Evolutionary conservation across 1,140 invertebrate species (phyloP).

Genomic region (Eueides isabella): DNA sequence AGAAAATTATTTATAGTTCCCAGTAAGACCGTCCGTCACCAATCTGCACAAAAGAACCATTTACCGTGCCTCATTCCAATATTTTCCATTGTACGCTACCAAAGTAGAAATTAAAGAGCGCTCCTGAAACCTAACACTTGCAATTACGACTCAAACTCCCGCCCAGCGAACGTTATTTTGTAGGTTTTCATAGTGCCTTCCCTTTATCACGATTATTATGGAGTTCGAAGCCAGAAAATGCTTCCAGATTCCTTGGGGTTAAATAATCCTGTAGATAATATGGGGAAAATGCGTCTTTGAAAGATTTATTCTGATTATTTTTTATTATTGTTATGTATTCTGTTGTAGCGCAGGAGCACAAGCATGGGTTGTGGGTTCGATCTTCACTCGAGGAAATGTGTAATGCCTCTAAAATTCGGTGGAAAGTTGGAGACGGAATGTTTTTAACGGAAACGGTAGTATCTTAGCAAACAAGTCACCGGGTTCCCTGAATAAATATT

Average conservation of each 20-base stretch:
- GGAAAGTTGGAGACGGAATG: too few relatives aligned
- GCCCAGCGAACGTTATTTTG: constrained; percentile 55
- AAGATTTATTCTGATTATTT: constrained; percentile 10
- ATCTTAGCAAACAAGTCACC: too few relatives aligned
- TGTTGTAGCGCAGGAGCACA: too few relatives aligned
- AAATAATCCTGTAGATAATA: constrained; percentile 5
- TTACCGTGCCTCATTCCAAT: constrained; percentile 2
- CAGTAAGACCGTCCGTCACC: too few relatives aligned
- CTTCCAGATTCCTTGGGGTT: neutral
- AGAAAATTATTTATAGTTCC: too few relatives aligned
- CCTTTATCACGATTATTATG: constrained; percentile 38
- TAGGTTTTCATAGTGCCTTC: constrained; percentile 47
- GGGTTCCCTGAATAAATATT: too few relatives aligned
- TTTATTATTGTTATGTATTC: neutral
- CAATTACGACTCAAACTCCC: constrained; percentile 63
- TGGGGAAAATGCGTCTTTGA: constrained; percentile 28
- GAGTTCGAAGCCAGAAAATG: constrained; percentile 34
- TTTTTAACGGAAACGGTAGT: too few relatives aligned
- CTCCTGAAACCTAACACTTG: constrained; percentile 51
- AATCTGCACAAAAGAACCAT: too few relatives aligned
- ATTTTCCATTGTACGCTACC: constrained; percentile 13
- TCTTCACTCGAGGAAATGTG: neutral
- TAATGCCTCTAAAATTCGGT: too few relatives aligned
- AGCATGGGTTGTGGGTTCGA: neutral
- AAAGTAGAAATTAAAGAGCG: constrained; percentile 42